Conservation (phyloP, 2,797 vertebrate genomes). For the Epinephelus malabaricus region DNA sequence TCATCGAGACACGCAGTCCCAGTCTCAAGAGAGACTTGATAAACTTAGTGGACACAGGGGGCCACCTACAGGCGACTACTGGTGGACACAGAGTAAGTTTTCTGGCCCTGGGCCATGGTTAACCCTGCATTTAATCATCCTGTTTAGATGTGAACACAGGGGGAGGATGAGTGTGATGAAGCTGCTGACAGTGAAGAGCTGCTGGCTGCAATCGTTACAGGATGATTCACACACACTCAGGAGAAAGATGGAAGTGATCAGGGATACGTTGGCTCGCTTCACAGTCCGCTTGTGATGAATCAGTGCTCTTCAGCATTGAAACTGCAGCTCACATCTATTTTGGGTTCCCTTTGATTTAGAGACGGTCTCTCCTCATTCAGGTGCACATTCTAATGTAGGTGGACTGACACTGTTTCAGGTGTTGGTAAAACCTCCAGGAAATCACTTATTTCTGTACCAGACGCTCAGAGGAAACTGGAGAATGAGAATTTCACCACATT, state of each 20-base stretch:
- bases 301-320: not conserved
- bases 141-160: slow-evolving; percentile 1
- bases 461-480: no score
- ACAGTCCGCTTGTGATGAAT: slow-evolving; percentile 20
- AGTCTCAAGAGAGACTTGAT: no score
- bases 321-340: not conserved
- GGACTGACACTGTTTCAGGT: not conserved
- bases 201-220: slow-evolving; percentile 21
- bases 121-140: no score
- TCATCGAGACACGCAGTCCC: no score
- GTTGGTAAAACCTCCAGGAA: not conserved
- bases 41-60: no score
- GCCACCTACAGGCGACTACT: no score
- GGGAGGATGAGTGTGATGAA: slow-evolving; percentile 27
- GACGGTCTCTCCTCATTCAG: not conserved
- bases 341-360: not conserved
- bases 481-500: no score
- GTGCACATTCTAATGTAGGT: not conserved
- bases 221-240: slow-evolving; percentile 33
- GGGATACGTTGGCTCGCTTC: slow-evolving; percentile 8
- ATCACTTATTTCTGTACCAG: no score
- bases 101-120: no score
- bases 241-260: slow-evolving; percentile 21
- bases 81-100: no score
- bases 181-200: slow-evolving; percentile 29